Percentiles rank a stretch among this genome's conserved stretches.
Evolutionary conservation across 2,888 invertebrate genomes (phyloP).

Genomic region (Pyrgus malvae): DNA sequence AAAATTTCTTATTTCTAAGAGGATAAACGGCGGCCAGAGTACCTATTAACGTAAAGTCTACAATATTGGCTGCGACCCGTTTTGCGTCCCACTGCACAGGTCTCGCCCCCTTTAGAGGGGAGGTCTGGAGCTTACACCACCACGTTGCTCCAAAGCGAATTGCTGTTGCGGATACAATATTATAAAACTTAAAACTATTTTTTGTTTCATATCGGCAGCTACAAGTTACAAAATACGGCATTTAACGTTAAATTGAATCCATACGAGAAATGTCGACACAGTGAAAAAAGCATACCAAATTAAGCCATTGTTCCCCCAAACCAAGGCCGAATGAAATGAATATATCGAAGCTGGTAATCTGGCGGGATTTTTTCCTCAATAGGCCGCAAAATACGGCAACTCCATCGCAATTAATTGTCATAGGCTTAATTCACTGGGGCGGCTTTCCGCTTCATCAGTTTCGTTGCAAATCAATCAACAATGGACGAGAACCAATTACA

Average conservation of each 20-base stretch:
- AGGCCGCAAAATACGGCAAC: background rate
- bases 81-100: no score
- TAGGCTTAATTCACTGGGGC: background rate
- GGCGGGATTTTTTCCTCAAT: background rate
- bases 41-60: no score
- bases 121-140: no score
- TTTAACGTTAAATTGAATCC: background rate
- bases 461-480: background rate
- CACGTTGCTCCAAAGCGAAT: no score
- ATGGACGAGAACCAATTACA: conserved; percentile 8
- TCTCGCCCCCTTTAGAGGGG: no score
- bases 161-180: no score
- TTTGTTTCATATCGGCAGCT: no score
- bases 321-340: conserved; percentile 10
- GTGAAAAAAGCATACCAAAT: conserved; percentile 7
- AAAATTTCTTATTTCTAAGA: no score
- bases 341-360: background rate
- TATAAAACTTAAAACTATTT: no score
- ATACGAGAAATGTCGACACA: background rate
- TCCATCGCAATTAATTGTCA: background rate
- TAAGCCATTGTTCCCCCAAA: background rate
- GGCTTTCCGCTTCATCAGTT: background rate
- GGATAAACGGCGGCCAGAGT: no score
- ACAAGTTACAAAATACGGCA: no score
- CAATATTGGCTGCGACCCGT: no score